Evolutionary conservation across 2,797 vertebrate genomes (phyloP).

Genomic region (Pampus argenteus): DNA sequence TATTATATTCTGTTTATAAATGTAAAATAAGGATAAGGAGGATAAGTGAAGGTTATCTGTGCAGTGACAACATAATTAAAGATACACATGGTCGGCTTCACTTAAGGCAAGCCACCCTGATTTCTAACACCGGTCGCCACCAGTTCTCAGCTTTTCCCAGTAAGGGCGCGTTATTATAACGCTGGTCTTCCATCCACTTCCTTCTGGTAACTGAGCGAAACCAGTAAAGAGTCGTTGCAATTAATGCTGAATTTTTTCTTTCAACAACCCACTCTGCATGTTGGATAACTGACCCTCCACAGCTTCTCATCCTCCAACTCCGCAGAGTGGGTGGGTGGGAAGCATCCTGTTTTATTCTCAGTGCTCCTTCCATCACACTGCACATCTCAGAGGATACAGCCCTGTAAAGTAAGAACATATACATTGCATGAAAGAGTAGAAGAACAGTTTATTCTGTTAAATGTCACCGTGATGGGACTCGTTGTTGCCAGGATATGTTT

Average conservation of each 20-base stretch:
- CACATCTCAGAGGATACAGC: constrained; percentile 36
- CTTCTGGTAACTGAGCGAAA: constrained; percentile 52
- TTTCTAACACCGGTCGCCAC: constrained; percentile 38
- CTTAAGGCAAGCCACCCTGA: constrained; percentile 15
- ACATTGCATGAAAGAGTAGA: constrained; percentile 11
- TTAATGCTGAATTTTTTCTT: constrained; percentile 68
- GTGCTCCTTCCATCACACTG: constrained; percentile 47
- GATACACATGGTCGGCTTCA: constrained; percentile 1
- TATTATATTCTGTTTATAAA: too few relatives aligned
- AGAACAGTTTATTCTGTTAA: constrained; percentile 10
- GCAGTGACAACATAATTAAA: background rate
- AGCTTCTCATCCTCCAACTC: constrained; percentile 72
- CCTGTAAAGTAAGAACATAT: constrained; percentile 25
- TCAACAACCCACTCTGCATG: constrained; percentile 79
- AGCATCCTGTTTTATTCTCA: constrained; percentile 65
- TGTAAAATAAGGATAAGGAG: too few relatives aligned
- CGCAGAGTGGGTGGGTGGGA: constrained; percentile 73
- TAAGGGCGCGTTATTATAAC: constrained; percentile 34
- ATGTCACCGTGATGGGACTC: constrained; percentile 22
- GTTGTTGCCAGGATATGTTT: constrained; percentile 21
- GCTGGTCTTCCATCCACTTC: too few relatives aligned
- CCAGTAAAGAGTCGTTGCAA: constrained; percentile 60
- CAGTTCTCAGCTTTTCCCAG: constrained; percentile 33
- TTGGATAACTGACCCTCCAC: constrained; percentile 67
- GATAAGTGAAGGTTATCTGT: too few relatives aligned